Conservation (phyloP, 2,113 vertebrate genomes). For the Ptilonorhynchus violaceus region DNA sequence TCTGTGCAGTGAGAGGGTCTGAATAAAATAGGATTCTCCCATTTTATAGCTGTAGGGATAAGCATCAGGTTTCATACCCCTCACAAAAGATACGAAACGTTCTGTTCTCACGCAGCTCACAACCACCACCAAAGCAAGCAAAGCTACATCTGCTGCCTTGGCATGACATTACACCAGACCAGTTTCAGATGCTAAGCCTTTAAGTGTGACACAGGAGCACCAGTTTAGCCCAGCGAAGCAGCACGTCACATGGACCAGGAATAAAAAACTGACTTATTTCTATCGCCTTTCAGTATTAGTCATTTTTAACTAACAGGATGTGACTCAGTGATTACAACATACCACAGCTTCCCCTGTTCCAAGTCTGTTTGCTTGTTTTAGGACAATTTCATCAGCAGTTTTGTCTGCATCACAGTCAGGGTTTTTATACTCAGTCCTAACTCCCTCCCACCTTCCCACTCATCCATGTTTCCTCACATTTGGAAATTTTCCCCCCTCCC, state of each 20-base stretch:
- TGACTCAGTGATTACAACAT: background rate
- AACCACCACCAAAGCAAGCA: background rate
- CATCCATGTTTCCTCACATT: background rate
- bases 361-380: background rate
- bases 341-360: background rate
- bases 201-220: fast-evolving
- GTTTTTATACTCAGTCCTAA: background rate
- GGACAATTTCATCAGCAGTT: background rate
- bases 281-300: background rate
- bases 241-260: fast-evolving
- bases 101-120: background rate
- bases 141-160: background rate
- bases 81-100: background rate
- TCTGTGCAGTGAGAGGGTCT: background rate
- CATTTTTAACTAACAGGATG: background rate
- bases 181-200: background rate
- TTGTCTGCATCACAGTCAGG: background rate
- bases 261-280: background rate
- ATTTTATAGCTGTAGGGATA: background rate
- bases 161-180: background rate
- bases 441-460: background rate
- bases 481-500: fast-evolving
- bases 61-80: background rate
- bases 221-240: background rate
- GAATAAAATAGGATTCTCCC: background rate